Evolutionary conservation across 1,140 invertebrate genomes (phyloP), one percentile per base, ranked within the genome.

Genomic region (Hypsibius dujardini): DNA sequence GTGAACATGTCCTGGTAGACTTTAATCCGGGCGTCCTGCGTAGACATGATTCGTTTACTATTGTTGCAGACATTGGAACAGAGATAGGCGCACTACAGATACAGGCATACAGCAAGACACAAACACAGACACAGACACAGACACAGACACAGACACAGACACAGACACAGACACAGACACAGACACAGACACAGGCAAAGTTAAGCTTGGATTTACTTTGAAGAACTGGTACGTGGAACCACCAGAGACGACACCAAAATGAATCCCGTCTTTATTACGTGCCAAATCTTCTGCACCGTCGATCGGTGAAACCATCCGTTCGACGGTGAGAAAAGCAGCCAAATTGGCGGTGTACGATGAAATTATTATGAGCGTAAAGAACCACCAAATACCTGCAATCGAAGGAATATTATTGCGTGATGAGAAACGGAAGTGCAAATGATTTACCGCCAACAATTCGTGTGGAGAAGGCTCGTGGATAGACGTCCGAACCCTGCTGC

Each of bases 201-300:
- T n/a, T n/a, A n/a, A n/a, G n/a, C n/a, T n/a, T n/a, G n/a, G n/a
- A n/a, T n/a, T 85, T 83, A 94, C 90, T 83, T 91, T 85, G 81
- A 95, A 95, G 79, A 96, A 95, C 0, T 90, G 91, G 90, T 92
- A 93, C 0, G 93, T 96, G n/a, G 90, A 92, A 1, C 92, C 92
- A 1, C 90, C 88, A 74, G 88, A 86, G 1, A 96, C 81, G 0
- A 92, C 95, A 0, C 95, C 95, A 77, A 97, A 98, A 12, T 88
- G 84, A 74, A 98, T 95, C 72, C 90, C 89, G 1, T 86, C 92
- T 83, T 98, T 93, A 71, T 90, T 89, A 7, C 7, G 3, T 0
- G 92, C 90, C 47, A 98, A 80, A 79, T 97, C 95, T 28, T 92
- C 90, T 0, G 92, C 92, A 76, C 86, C 94, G 80, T 97, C 91